Percentiles rank a stretch among this genome's conserved stretches.
phyloP scores from a whole-genome alignment of 2,113 vertebrate species.

The Chaenogobius annularis region DNA sequence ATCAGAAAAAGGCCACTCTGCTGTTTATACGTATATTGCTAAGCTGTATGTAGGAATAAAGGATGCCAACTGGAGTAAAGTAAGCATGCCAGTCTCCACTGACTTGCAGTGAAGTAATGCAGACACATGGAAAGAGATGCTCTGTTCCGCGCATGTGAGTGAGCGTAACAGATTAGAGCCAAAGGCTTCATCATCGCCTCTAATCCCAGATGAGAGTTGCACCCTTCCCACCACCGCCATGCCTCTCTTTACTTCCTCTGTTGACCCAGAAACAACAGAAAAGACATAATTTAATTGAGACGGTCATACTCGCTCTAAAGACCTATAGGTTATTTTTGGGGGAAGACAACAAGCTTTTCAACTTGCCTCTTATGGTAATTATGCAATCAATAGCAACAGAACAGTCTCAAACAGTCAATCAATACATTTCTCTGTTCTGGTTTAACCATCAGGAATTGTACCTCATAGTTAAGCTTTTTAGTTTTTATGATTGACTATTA shows the following conservation, averaged over 20 bases:
- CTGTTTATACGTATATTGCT: slow-evolving; percentile 5
- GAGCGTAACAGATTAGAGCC: slow-evolving; percentile 61
- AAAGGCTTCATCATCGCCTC: slow-evolving; percentile 44
- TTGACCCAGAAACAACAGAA: slow-evolving; percentile 53
- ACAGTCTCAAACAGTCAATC: slow-evolving; percentile 24
- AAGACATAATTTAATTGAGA: slow-evolving; percentile 50
- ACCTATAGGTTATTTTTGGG: slow-evolving; percentile 52
- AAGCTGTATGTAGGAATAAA: neutral
- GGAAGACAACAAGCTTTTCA: slow-evolving; percentile 18
- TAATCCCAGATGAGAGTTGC: slow-evolving; percentile 64
- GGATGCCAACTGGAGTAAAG: slow-evolving; percentile 18
- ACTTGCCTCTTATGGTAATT: slow-evolving; percentile 25
- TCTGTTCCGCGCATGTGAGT: slow-evolving; percentile 27
- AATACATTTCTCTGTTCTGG: slow-evolving; percentile 16
- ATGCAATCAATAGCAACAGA: slow-evolving; percentile 14
- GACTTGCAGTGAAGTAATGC: slow-evolving; percentile 29
- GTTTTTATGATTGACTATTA: neutral
- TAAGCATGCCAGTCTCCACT: slow-evolving; percentile 20
- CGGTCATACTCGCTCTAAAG: slow-evolving; percentile 33
- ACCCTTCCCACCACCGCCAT: slow-evolving; percentile 28
- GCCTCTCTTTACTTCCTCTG: slow-evolving; percentile 49
- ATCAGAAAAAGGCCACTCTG: slow-evolving; percentile 42
- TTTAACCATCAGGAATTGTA: neutral
- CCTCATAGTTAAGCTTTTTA: no score
- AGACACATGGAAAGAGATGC: slow-evolving; percentile 33